These are phyloP conservation scores for Dasyurus viverrinus DNA, from an alignment of 2,113 vertebrate species.

Conservation along the genomic window DNA sequence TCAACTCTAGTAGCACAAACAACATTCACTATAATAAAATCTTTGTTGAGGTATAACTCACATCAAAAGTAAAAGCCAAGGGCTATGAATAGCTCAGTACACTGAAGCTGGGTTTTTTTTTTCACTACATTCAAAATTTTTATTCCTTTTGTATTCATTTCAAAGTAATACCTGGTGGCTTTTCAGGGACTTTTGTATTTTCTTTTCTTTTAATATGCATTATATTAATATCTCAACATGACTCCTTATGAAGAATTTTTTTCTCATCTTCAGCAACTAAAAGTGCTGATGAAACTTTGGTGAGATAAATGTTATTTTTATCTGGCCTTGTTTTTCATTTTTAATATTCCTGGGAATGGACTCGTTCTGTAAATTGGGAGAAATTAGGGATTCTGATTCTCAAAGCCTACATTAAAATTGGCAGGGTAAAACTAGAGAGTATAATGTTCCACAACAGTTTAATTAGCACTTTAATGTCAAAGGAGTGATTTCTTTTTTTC, in stretches of 20 bases:
- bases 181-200: constrained; percentile 51
- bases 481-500: constrained; percentile 37
- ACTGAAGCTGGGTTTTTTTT: constrained; percentile 53
- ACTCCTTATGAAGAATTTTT: constrained; percentile 41
- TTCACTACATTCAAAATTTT: constrained; percentile 63
- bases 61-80: constrained; percentile 67
- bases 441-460: constrained; percentile 63
- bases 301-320: constrained; percentile 66
- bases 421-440: constrained; percentile 62
- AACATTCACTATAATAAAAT: constrained; percentile 61
- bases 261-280: constrained; percentile 31
- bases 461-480: constrained; percentile 71
- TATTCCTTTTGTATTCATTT: constrained; percentile 47
- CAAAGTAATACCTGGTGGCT: constrained; percentile 54
- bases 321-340: constrained; percentile 64
- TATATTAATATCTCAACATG: constrained; percentile 47
- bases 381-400: constrained; percentile 67
- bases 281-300: constrained; percentile 60
- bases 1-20: constrained; percentile 57
- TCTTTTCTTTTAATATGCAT: constrained; percentile 48
- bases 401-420: constrained; percentile 52
- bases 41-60: constrained; percentile 62
- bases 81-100: constrained; percentile 55
- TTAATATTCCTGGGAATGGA: constrained; percentile 61
- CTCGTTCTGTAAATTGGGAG: constrained; percentile 59